phyloP scores from a whole-genome alignment of 2,888 invertebrate species.

The Pinctada fucata region DNA sequence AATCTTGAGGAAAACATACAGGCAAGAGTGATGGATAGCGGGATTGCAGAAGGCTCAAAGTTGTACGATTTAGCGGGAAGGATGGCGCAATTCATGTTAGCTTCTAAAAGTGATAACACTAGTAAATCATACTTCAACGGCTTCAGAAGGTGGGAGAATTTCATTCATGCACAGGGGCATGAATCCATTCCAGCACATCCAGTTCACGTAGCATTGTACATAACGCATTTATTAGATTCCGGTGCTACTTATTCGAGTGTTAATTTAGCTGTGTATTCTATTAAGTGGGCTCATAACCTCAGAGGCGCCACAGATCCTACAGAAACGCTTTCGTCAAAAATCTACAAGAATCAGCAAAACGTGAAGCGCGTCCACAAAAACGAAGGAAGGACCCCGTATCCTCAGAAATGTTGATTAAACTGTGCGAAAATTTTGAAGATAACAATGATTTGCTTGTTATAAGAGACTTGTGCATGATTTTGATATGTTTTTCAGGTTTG shows the following conservation, averaged over 20 bases:
- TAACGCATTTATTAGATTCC: slow-evolving; percentile 37
- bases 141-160: slow-evolving; percentile 31
- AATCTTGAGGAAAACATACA: slow-evolving; percentile 7
- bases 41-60: not conserved
- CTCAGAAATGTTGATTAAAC: slow-evolving; percentile 25
- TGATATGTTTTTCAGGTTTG: slow-evolving; percentile 23
- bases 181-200: slow-evolving; percentile 28
- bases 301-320: slow-evolving; percentile 33
- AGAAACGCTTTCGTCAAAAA: slow-evolving; percentile 26
- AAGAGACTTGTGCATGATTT: slow-evolving; percentile 15
- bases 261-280: slow-evolving; percentile 29
- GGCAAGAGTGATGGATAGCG: not conserved
- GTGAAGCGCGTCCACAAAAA: slow-evolving; percentile 28
- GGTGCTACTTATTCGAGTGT: slow-evolving; percentile 27
- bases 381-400: slow-evolving; percentile 24
- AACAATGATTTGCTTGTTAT: slow-evolving; percentile 15
- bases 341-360: slow-evolving; percentile 30
- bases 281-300: slow-evolving; percentile 38
- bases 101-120: slow-evolving; percentile 33
- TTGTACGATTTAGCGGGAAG: not conserved
- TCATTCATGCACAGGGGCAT: slow-evolving; percentile 18
- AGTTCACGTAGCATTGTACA: slow-evolving; percentile 34
- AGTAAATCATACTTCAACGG: slow-evolving; percentile 22
- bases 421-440: slow-evolving; percentile 25
- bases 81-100: slow-evolving; percentile 13